Base-by-base conservation (phyloP, 2,888 invertebrate genomes). In the Papilio gigon region DNA sequence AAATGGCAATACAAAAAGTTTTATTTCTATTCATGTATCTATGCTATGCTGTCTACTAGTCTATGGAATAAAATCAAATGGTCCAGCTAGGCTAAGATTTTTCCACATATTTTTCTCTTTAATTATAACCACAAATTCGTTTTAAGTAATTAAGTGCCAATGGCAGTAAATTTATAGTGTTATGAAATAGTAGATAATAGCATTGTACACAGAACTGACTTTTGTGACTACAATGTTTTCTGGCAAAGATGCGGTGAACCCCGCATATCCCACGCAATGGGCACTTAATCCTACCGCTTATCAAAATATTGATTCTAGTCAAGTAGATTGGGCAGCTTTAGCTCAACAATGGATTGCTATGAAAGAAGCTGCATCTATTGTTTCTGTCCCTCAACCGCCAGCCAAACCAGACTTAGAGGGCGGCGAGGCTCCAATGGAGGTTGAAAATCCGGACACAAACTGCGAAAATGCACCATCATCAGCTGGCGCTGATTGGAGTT, bases 261-360 rank as follows among this genome's bases (percentile, higher is more conserved):
- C 94, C 73, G 88, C 94, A 76, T 95, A 93, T 90, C 94, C 94
- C 82, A 94, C 95, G 79, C 95, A 96, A 81, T 97, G 97, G 96
- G 95, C 97, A 63, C 88, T 97, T 71, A 96, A 97, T 89, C 97
- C 96, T 71, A 93, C 95, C 65, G 94, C 95, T 62, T 97, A 96
- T 86, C 96, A 96, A 90, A 96, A 96, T 87, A 93, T 97, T 86
- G 94, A 95, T 76, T 95, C 95, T 79, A 97, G 96, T 83, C 94
- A 96, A 89, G 98, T 98, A 70, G 98, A 99, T 87, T 99, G 99
- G 98, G 98, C 98, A 12, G 95, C 97, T 35, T 92, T 99, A 79
- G 98, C 98, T 30, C 98, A 98, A 83, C 98, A 98, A 94, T 98
- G 99, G 98, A 98, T 99, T 76, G 97, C 97, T 84, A 98, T 98